These are phyloP conservation scores for Abramis brama DNA, from an alignment of 2,113 vertebrate species.

Conservation along the genomic window DNA sequence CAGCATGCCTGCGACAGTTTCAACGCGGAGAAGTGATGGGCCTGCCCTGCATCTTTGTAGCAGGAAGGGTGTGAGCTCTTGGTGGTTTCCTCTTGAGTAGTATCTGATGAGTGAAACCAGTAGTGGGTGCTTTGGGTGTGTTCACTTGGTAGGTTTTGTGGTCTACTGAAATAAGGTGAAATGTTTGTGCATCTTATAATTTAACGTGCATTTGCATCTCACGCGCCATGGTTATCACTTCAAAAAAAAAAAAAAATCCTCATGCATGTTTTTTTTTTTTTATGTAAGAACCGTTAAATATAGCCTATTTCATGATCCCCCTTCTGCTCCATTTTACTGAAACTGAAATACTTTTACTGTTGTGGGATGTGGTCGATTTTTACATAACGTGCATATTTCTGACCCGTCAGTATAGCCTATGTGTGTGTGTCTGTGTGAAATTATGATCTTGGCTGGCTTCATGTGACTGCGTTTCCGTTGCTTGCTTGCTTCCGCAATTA, in stretches of 20 bases:
- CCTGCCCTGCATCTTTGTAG: constrained; percentile 55
- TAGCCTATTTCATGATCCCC: too few species aligned
- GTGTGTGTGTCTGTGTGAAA: constrained; percentile 50
- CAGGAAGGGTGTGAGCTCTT: constrained; percentile 78
- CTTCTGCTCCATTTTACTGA: background rate
- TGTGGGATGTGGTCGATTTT: constrained; percentile 12
- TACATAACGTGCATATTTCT: constrained; percentile 29
- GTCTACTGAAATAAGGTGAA: constrained; percentile 48
- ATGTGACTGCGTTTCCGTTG: constrained; percentile 81
- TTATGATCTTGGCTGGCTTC: constrained; percentile 68
- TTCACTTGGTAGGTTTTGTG: constrained; percentile 66
- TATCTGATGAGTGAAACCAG: constrained; percentile 68
- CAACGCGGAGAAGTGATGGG: constrained; percentile 57
- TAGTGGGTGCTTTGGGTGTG: constrained; percentile 72
- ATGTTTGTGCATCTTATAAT: background rate
- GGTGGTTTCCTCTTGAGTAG: constrained; percentile 77
- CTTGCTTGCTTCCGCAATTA: constrained; percentile 77
- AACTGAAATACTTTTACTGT: constrained; percentile 16
- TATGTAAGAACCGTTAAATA: background rate
- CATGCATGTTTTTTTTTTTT: too few species aligned
- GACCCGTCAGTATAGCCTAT: constrained; percentile 33
- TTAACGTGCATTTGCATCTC: background rate
- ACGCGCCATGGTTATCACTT: background rate
- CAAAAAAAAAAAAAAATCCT: too few species aligned
- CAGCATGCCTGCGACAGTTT: background rate